These are phyloP conservation scores for Antechinus stuartii DNA, from an alignment of 2,113 vertebrate genomes.

Conservation along the genomic window DNA sequence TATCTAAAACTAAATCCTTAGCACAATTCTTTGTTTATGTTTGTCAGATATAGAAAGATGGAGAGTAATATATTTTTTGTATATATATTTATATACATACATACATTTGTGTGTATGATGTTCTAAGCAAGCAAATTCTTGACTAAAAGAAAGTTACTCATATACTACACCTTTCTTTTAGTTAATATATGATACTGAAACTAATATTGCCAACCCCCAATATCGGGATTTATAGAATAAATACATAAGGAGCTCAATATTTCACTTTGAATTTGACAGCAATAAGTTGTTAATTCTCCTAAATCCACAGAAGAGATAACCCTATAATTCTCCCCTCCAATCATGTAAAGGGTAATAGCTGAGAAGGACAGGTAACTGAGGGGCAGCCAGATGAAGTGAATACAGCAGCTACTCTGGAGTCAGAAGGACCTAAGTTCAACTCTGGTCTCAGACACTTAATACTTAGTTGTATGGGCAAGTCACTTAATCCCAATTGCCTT, in stretches of 20 bases:
- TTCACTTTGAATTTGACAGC: neutral
- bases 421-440: no score
- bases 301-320: neutral
- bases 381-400: no score
- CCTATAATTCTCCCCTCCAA: neutral
- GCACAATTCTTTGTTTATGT: slow-evolving; percentile 31
- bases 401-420: no score
- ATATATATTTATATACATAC: no score
- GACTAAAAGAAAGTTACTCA: slow-evolving; percentile 16
- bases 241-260: neutral
- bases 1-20: slow-evolving; percentile 10
- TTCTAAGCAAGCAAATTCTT: slow-evolving; percentile 32
- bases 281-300: neutral
- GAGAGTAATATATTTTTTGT: neutral
- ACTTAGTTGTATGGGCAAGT: no score
- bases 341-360: neutral
- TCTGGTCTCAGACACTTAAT: no score
- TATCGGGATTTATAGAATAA: slow-evolving; percentile 19
- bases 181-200: neutral
- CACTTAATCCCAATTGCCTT: no score
- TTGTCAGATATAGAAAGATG: slow-evolving; percentile 53
- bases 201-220: slow-evolving; percentile 19
- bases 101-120: neutral
- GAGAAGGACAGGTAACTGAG: neutral
- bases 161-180: slow-evolving; percentile 23